Evolutionary conservation across 2,797 vertebrate genomes (phyloP), one percentile per base, ranked within the genome.

Genomic region (Tachyglossus aculeatus): DNA sequence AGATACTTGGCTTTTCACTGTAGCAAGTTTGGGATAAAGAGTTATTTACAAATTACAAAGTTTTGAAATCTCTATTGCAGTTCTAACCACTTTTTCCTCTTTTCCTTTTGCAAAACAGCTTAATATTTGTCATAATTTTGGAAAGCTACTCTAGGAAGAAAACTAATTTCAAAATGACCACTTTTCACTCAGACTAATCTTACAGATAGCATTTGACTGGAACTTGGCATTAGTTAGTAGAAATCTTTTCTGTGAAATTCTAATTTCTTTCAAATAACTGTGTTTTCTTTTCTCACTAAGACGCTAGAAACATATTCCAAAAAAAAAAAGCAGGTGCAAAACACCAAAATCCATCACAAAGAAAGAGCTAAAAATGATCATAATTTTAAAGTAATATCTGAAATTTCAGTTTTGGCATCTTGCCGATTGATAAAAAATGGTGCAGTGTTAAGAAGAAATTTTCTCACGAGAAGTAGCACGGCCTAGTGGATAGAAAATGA

Each of bases 131-230:
- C 32, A 52, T 22, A 37, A 33, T 40, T 67, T 59, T 34, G 53
- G 63, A 75, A 75, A 74, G 31, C 5, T 67, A 60, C 60, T 34
- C 66, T 19, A 43, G 18, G 55, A 60, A 65, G 55, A 40, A 48
- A 45, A n/a, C 39, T 38, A n/a, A 25, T 45, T 45, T 15, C 22
- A 45, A 9, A 45, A 22, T n/a, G 13, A 9, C 5, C 60, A 34
- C 22, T 6, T 16, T n/a, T 22, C 62, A 57, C 3, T 67, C n/a
- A 47, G 48, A 57, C 0, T 52, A 27, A 34, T 4, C 65, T 78
- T 39, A n/a, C n/a, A n/a, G n/a, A n/a, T 45, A 36, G 50, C 56
- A 71, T 47, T 43, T 32, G 38, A 58, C 16, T 52, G 45, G n/a
- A 64, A 34, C 40, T 74, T 38, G 39, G 33, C 39, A 12, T n/a